These are phyloP conservation scores for Rhynchotus rufescens DNA, from an alignment of 2,797 vertebrate genomes.

Conservation along the genomic window DNA sequence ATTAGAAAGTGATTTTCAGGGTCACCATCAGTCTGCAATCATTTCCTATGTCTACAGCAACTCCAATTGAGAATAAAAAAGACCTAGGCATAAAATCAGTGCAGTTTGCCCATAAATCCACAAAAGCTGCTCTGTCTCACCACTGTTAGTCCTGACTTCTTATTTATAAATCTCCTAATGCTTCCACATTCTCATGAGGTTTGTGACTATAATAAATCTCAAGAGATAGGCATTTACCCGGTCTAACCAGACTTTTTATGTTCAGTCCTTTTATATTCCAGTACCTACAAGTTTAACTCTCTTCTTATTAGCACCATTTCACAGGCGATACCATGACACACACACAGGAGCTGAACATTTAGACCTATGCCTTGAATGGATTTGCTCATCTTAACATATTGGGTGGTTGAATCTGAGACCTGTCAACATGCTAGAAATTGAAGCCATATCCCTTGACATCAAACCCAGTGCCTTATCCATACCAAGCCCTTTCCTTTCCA, in stretches of 20 bases:
- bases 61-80: neutral
- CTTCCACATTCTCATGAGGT: neutral
- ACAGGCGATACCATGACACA: too few relatives aligned
- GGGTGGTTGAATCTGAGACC: neutral
- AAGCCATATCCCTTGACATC: neutral
- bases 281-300: neutral
- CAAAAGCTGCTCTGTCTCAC: neutral
- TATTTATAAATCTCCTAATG: neutral
- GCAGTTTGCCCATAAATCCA: neutral
- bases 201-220: neutral
- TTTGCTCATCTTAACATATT: neutral
- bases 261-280: rapidly evolving
- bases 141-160: neutral
- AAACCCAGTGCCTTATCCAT: neutral
- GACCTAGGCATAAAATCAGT: neutral
- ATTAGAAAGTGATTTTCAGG: slow-evolving; percentile 33
- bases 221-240: neutral
- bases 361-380: neutral
- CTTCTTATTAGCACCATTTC: neutral
- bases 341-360: neutral
- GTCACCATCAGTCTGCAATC: slow-evolving; percentile 8
- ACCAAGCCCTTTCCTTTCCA: neutral
- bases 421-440: neutral
- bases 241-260: neutral
- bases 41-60: neutral